phyloP scores from a whole-genome alignment of 92 coral and sea anemone species.

The Umimayanthus kanabou region DNA sequence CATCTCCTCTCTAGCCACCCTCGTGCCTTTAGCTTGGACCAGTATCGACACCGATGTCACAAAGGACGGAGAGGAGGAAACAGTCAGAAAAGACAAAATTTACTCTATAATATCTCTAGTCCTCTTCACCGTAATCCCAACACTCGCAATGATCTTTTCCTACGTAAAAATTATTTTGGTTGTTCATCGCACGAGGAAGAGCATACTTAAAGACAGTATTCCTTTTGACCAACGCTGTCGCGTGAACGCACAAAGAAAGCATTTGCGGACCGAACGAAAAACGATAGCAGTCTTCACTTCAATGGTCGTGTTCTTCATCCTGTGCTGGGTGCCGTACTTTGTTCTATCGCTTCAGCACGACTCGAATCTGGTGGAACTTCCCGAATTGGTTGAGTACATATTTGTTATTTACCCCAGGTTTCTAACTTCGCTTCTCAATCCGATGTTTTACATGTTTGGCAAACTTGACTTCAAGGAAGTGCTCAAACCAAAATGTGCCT shows the following conservation, averaged over 20 bases:
- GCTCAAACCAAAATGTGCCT: background rate
- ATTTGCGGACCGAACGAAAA: conserved; percentile 63
- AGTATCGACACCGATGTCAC: background rate
- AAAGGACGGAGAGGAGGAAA: background rate
- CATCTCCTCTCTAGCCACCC: background rate
- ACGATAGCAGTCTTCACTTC: conserved; percentile 63
- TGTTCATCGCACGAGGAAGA: conserved; percentile 50
- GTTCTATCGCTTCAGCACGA: conserved; percentile 46
- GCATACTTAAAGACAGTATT: conserved; percentile 40
- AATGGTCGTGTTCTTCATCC: conserved; percentile 60
- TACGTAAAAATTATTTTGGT: conserved; percentile 48
- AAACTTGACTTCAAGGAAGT: conserved; percentile 73
- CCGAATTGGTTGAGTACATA: conserved; percentile 61
- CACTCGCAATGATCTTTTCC: conserved; percentile 41
- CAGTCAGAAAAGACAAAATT: background rate
- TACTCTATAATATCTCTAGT: conserved; percentile 33
- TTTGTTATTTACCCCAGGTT: conserved; percentile 67
- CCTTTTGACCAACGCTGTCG: conserved; percentile 27
- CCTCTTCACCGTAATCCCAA: conserved; percentile 46
- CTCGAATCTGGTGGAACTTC: conserved; percentile 33
- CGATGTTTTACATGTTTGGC: conserved; percentile 66
- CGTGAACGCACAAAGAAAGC: background rate
- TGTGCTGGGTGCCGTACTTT: conserved; percentile 76
- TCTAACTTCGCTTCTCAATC: conserved; percentile 66
- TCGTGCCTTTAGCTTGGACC: background rate